phyloP scores from a whole-genome alignment of 2,888 invertebrate species.

The Leptinotarsa tumamoca region DNA sequence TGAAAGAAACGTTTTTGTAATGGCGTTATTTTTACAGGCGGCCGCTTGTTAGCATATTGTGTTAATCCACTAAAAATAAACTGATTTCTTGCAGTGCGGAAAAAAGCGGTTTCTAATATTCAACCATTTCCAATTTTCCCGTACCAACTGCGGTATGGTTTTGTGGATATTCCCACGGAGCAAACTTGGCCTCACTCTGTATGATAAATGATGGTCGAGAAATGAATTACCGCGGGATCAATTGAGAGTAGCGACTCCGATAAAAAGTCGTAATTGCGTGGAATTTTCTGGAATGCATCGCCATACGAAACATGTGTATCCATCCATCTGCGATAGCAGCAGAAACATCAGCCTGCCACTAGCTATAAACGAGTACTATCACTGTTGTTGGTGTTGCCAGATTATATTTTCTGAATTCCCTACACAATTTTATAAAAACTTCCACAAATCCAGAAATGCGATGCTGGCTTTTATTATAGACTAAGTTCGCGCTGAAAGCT shows the following conservation, averaged over 20 bases:
- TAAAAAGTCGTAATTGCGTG: conserved; percentile 15
- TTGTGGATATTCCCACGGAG: conserved; percentile 4
- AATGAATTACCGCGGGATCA: conserved; percentile 12
- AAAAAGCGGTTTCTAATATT: no score
- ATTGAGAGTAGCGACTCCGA: conserved; percentile 3
- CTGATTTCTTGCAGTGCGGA: no score
- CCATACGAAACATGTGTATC: conserved; percentile 17
- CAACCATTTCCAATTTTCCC: neutral
- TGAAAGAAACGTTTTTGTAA: no score
- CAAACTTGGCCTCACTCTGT: neutral
- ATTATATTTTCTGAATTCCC: no score
- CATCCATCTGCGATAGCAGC: neutral
- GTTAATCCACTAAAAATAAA: no score
- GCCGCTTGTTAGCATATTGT: no score
- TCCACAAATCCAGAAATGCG: no score
- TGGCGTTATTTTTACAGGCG: no score
- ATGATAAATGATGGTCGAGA: conserved; percentile 10
- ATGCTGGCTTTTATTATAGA: no score
- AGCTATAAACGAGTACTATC: neutral
- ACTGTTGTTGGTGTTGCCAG: no score
- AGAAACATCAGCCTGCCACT: neutral
- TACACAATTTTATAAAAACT: no score
- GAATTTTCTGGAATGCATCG: conserved; percentile 18
- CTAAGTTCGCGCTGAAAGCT: no score
- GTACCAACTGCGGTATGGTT: neutral